phyloP scores from a whole-genome alignment of 1,140 invertebrate species.

The Neodiprion fabricii region DNA sequence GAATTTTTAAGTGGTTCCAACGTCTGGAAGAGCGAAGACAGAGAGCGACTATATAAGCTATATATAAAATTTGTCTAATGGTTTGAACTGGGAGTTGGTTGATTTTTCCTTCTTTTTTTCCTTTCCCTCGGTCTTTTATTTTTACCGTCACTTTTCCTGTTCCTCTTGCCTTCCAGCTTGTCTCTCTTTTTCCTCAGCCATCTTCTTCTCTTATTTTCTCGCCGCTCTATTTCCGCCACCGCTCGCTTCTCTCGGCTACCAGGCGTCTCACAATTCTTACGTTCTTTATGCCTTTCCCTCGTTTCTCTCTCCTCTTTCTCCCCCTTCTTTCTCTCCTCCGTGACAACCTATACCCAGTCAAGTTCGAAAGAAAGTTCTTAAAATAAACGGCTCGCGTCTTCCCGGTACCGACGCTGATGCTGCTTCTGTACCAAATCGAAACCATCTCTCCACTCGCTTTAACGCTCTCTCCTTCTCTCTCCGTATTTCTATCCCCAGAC shows the following conservation, averaged over 20 bases:
- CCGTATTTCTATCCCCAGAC: slow-evolving; percentile 1
- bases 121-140: slow-evolving; percentile 17
- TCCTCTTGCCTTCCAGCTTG: slow-evolving; percentile 21
- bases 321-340: slow-evolving; percentile 15
- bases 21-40: neutral
- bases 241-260: slow-evolving; percentile 21
- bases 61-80: slow-evolving; percentile 59
- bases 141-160: neutral
- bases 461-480: neutral
- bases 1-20: slow-evolving; percentile 2
- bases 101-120: slow-evolving; percentile 11
- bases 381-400: slow-evolving; percentile 46
- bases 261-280: neutral
- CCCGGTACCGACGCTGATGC: neutral
- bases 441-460: neutral
- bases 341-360: slow-evolving; percentile 11
- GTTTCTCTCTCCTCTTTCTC: slow-evolving; percentile 18
- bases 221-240: slow-evolving; percentile 6
- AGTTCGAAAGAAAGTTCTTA: slow-evolving; percentile 54
- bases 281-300: slow-evolving; percentile 17
- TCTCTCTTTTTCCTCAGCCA: slow-evolving; percentile 21
- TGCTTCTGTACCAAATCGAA: neutral
- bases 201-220: slow-evolving; percentile 23
- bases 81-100: slow-evolving; percentile 36
- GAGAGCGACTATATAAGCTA: slow-evolving; percentile 27